A percentile compares a stretch with the other conserved stretches of the same genome.
phyloP scores from a whole-genome alignment of 2,113 vertebrate species.

The Chaetorhynchus papuensis region DNA sequence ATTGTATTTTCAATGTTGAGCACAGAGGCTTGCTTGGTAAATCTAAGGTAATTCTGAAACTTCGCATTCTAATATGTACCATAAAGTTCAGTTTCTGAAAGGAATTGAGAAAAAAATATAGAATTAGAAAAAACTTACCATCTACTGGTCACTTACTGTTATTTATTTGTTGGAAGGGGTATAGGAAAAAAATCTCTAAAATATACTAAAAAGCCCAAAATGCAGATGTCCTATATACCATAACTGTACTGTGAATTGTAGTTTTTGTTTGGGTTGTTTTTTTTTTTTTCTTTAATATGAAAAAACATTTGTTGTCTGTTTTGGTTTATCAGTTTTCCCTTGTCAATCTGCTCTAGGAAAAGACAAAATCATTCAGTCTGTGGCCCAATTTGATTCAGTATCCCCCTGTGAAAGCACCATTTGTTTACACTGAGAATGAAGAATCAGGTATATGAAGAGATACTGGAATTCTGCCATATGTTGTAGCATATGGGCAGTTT shows the following conservation, averaged over 20 bases:
- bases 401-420: background rate
- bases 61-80: background rate
- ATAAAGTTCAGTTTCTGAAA: background rate
- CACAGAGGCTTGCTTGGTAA: background rate
- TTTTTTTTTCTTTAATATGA: background rate
- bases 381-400: slow-evolving; percentile 26
- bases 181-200: background rate
- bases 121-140: background rate
- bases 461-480: slow-evolving; percentile 38
- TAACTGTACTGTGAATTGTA: background rate
- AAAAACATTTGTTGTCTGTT: background rate
- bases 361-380: background rate
- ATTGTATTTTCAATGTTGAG: background rate
- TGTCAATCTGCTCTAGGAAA: background rate
- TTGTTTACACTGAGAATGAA: slow-evolving; percentile 29
- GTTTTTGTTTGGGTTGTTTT: background rate
- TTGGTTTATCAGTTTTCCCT: background rate
- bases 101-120: background rate
- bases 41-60: background rate
- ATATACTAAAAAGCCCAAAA: background rate
- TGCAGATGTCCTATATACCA: rapidly evolving
- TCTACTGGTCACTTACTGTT: background rate
- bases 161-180: rapidly evolving
- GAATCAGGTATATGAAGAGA: slow-evolving; percentile 4
- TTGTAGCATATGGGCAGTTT: slow-evolving; percentile 39